These are phyloP conservation scores for Caenorhabditis briggsae DNA, from an alignment of 1,140 invertebrate species.

Conservation along the genomic window DNA sequence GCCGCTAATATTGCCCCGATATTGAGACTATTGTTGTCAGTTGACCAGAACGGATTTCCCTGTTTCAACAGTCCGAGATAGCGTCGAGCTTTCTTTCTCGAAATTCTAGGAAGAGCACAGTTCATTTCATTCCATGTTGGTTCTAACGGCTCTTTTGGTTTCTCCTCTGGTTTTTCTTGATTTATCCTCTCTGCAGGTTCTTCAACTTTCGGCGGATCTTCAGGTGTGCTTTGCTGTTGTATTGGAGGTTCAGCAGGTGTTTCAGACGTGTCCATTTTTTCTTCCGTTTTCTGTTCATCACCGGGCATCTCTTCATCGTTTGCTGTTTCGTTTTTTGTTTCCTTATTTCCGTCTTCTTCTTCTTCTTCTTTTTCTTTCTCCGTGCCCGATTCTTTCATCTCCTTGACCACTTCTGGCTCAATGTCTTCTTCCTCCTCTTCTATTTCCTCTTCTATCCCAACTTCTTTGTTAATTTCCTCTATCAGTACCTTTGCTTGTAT, in stretches of 20 bases:
- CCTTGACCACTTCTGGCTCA: background rate
- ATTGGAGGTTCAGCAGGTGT: background rate
- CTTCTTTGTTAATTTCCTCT: background rate
- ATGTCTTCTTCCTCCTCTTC: background rate
- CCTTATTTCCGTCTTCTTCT: background rate
- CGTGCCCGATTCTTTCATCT: background rate
- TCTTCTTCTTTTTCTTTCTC: background rate
- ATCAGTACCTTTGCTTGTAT: conserved; percentile 19
- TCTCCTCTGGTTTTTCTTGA: background rate
- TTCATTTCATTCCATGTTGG: conserved; percentile 15
- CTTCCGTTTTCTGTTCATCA: background rate
- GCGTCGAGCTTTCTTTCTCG: background rate
- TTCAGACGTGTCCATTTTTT: background rate
- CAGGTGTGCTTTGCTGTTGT: background rate
- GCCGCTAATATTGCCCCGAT: background rate
- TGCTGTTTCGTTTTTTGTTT: background rate
- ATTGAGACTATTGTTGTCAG: conserved; percentile 8
- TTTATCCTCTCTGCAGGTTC: background rate
- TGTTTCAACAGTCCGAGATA: background rate
- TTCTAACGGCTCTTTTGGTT: no score
- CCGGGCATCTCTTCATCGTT: background rate
- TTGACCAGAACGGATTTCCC: background rate
- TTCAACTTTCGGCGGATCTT: background rate
- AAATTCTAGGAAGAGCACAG: conserved; percentile 17
- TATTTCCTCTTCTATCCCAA: conserved; percentile 16